phyloP scores from a whole-genome alignment of 2,113 vertebrate genomes.

The Heterocephalus glaber region DNA sequence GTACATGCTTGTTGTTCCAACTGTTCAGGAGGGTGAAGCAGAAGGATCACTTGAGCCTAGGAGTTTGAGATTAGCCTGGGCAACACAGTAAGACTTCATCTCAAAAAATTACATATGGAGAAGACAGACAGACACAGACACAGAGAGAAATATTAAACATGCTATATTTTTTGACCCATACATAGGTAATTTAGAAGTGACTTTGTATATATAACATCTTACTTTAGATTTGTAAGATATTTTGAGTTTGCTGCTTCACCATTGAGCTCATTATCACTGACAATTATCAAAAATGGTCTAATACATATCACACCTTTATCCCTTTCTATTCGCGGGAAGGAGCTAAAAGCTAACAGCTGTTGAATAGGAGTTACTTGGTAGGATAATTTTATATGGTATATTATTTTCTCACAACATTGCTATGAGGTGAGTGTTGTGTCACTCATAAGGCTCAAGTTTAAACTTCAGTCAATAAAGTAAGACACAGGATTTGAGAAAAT shows the following conservation, averaged over 20 bases:
- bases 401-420: conserved; percentile 17
- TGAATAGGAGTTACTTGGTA: background rate
- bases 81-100: background rate
- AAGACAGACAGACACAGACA: background rate
- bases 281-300: background rate
- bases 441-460: conserved; percentile 17
- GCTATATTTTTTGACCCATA: background rate
- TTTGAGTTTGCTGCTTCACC: background rate
- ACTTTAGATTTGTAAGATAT: conserved; percentile 38
- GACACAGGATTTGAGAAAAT: conserved; percentile 39
- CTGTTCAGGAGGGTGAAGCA: background rate
- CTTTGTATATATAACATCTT: conserved; percentile 30
- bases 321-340: conserved; percentile 11
- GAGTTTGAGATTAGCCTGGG: background rate
- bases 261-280: background rate
- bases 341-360: background rate
- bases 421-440: background rate
- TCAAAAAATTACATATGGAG: background rate
- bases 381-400: background rate
- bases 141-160: background rate
- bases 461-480: background rate
- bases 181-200: conserved; percentile 3
- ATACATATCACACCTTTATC: background rate
- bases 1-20: background rate
- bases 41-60: background rate